Base-by-base conservation (phyloP, 2,888 invertebrate species). In the Ditula angustiorana region DNA sequence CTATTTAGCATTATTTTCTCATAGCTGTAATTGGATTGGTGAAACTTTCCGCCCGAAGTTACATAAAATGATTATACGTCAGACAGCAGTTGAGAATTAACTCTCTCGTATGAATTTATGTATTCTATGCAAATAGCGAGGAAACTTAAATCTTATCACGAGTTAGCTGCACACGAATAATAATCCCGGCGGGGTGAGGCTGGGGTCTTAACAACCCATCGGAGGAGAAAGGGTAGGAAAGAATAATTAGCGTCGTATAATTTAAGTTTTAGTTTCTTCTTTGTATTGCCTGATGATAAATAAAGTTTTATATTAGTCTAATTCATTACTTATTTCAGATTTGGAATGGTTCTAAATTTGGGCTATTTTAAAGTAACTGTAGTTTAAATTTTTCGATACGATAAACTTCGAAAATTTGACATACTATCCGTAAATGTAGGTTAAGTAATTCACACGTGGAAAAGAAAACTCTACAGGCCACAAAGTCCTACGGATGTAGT, bases 121-220 rank as follows among this genome's bases (percentile, higher is more conserved):
- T 80, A 80, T 76, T 78, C 74, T 73, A 82, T 80, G 81, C 81
- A 80, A 82, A 82, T 80, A 67, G 58, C 68, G 59, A 69, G 61
- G 71, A 77, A 81, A 81, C 77, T 79, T 78, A 76, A 80, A 78
- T 79, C 81, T 82, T 78, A 76, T 74, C 76, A 71, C 69, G 69
- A 80, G 76, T 79, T 79, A 73, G 73, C 68, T 73, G 78, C 73
- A 73, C 74, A 68, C 73, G 78, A 74, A 75, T 77, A 75, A 76
- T 76, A 75, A 75, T 71, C 72, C 70, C 65, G 50, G 62, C 60
- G 44, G 44, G 50, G 60, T 2, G 13, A 41, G 49, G 55, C 55
- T 52, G 62, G 66, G 23, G 35, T 8, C 2, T 30, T 11, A 5
- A 19, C 41, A 41, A 11, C 30, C 50, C 21, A 5, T 30, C 28